These are phyloP conservation scores for Microctonus aethiopoides DNA, from an alignment of 2,888 invertebrate species.

Conservation along the genomic window DNA sequence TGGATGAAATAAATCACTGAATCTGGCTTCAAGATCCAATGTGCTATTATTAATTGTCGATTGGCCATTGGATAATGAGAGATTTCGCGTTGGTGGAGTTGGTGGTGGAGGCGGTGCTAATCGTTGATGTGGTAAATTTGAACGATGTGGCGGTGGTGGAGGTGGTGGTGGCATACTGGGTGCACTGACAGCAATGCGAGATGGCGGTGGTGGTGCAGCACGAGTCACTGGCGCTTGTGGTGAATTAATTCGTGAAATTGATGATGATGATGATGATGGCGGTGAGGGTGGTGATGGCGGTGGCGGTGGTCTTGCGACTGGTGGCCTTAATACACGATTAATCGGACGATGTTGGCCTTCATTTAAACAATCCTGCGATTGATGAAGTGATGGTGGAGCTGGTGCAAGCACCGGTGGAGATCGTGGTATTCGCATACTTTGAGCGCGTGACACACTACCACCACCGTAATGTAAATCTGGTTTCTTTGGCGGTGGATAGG, in stretches of 20 bases:
- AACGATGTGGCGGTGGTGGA: slow-evolving; percentile 61
- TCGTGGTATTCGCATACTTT: slow-evolving; percentile 86
- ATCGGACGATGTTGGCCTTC: slow-evolving; percentile 64
- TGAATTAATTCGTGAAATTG: slow-evolving; percentile 29
- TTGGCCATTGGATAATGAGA: slow-evolving; percentile 66
- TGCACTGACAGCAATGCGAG: slow-evolving; percentile 55
- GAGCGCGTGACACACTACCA: slow-evolving; percentile 78
- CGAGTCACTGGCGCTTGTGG: slow-evolving; percentile 44
- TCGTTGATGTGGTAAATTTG: slow-evolving; percentile 49
- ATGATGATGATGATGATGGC: slow-evolving; percentile 13
- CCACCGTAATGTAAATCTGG: slow-evolving; percentile 65
- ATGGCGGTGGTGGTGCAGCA: slow-evolving; percentile 63
- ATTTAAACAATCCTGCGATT: slow-evolving; percentile 69
- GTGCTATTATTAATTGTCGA: slow-evolving; percentile 40
- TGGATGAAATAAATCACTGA: slow-evolving; percentile 74
- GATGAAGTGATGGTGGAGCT: slow-evolving; percentile 69
- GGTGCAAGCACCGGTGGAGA: slow-evolving; percentile 72
- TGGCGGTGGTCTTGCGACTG: slow-evolving; percentile 70
- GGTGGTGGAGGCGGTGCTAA: slow-evolving; percentile 51
- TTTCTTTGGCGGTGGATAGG: slow-evolving; percentile 77
- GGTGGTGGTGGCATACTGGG: slow-evolving; percentile 64
- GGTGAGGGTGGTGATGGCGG: slow-evolving; percentile 68
- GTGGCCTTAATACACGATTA: slow-evolving; percentile 70
- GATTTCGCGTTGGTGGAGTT: slow-evolving; percentile 46
- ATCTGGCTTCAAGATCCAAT: slow-evolving; percentile 77